Percentiles rank a stretch among this genome's conserved stretches.
phyloP scores from a whole-genome alignment of 2,113 vertebrate species.

The Tachuris rubrigastra region DNA sequence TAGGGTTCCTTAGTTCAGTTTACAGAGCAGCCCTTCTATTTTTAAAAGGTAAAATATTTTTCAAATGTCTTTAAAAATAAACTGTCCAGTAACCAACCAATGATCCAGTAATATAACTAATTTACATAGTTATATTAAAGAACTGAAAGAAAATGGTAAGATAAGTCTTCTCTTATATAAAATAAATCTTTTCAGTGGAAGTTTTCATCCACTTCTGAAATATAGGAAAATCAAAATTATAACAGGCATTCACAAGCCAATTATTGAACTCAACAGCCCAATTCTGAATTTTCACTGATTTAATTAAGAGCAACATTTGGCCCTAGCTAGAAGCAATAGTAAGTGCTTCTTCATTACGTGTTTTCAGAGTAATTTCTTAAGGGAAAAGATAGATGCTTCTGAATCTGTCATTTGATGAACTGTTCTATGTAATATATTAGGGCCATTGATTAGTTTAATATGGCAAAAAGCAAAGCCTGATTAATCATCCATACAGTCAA shows the following conservation, averaged over 20 bases:
- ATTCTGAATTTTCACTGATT: slow-evolving; percentile 50
- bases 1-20: not conserved
- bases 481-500: slow-evolving; percentile 43
- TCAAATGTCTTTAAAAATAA: slow-evolving; percentile 8
- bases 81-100: not conserved
- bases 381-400: slow-evolving; percentile 65
- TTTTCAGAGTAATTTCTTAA: slow-evolving; percentile 68
- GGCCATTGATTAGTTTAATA: slow-evolving; percentile 72
- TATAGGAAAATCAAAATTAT: slow-evolving; percentile 42
- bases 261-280: slow-evolving; percentile 9
- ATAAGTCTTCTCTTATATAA: not conserved
- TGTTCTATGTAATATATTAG: slow-evolving; percentile 71
- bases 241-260: not conserved
- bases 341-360: slow-evolving; percentile 62
- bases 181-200: slow-evolving; percentile 25
- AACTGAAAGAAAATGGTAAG: not conserved
- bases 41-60: slow-evolving; percentile 37
- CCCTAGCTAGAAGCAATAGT: slow-evolving; percentile 41
- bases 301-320: slow-evolving; percentile 59
- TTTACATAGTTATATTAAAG: not conserved
- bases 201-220: slow-evolving; percentile 35
- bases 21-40: slow-evolving; percentile 16
- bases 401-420: slow-evolving; percentile 69
- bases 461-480: slow-evolving; percentile 72
- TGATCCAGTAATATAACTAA: not conserved